Conservation (phyloP, 2,888 invertebrate species). For the Masnerella sp. region DNA sequence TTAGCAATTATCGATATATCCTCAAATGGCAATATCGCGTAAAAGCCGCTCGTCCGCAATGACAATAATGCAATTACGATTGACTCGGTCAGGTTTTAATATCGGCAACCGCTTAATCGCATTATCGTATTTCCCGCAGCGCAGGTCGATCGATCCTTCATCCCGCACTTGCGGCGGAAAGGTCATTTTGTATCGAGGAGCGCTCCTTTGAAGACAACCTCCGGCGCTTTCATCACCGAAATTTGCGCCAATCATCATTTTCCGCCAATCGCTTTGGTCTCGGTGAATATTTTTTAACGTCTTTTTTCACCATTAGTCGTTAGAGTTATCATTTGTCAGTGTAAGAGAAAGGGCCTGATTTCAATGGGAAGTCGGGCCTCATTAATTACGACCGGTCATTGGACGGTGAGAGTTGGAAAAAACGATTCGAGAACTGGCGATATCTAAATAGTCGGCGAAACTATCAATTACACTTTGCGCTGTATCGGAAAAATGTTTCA, state of each 20-base stretch:
- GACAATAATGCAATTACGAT: slow-evolving; percentile 30
- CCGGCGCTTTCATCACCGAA: too few relatives aligned
- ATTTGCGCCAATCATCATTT: slow-evolving; percentile 48
- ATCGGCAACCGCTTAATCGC: slow-evolving; percentile 26
- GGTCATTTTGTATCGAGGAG: slow-evolving; percentile 35
- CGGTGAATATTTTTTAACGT: too few relatives aligned
- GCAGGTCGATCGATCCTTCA: slow-evolving; percentile 24
- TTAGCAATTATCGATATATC: slow-evolving; percentile 27
- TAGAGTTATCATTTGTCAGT: too few relatives aligned
- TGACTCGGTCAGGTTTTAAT: slow-evolving; percentile 31
- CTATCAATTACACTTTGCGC: slow-evolving; percentile 24
- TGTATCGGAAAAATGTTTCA: slow-evolving; percentile 28
- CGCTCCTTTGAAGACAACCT: slow-evolving; percentile 40
- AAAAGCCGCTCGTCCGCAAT: not conserved
- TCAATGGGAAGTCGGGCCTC: slow-evolving; percentile 22
- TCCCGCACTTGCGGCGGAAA: too few relatives aligned
- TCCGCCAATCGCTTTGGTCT: too few relatives aligned
- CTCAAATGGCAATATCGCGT: slow-evolving; percentile 1
- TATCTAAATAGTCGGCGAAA: slow-evolving; percentile 12
- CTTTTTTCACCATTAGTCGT: too few relatives aligned
- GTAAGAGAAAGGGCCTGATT: slow-evolving; percentile 21
- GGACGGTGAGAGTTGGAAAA: not conserved
- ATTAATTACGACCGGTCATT: slow-evolving; percentile 36
- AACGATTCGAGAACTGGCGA: too few relatives aligned
- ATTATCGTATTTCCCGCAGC: slow-evolving; percentile 19